Evolutionary conservation across 2,113 vertebrate genomes (phyloP), one percentile per base, ranked within the genome.

Genomic region (Hypomesus transpacificus): DNA sequence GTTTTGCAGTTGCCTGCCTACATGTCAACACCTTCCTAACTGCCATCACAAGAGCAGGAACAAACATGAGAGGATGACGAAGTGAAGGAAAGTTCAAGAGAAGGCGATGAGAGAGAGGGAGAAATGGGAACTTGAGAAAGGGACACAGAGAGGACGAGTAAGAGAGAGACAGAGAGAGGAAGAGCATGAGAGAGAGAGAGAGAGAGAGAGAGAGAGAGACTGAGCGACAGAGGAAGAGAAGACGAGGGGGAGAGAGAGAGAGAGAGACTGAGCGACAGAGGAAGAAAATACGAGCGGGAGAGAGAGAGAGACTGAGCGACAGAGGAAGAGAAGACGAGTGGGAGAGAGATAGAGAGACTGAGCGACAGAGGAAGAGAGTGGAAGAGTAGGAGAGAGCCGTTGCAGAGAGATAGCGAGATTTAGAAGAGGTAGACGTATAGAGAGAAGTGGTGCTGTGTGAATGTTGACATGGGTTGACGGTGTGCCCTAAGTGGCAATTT

Each of bases 401-500:
- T 18, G 66, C 5, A 18, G 50, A 50, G 3, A 28, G 4, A 66
- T 50, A 58, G 9, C n/a, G 26, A 20, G 3, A 46, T 46, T 46
- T 46, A 9, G 53, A 34, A 34, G 56, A 28, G 31, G 17, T 14
- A 8, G 9, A 50, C 39, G 14, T 26, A 18, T 18, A 65, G 28
- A 64, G 66, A 26, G 28, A 21, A 14, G 26, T 52, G 63, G 69
- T 51, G 51, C 53, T 39, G 56, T 59, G 68, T 74, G 64, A 83
- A 82, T 56, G 75, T 68, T 76, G 69, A 68, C 80, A 75, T 68
- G 63, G 73, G 73, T 65, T 75, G 75, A 82, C 85, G 71, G 74
- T 85, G 69, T 61, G 71, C 66, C 66, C 76, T 80, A 84, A 84
- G 76, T 87, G 78, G 80, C 85, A 85, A 75, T 88, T 86, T 87